Evolutionary conservation across 2,797 vertebrate species (phyloP).

Genomic region (Synanceia verrucosa): DNA sequence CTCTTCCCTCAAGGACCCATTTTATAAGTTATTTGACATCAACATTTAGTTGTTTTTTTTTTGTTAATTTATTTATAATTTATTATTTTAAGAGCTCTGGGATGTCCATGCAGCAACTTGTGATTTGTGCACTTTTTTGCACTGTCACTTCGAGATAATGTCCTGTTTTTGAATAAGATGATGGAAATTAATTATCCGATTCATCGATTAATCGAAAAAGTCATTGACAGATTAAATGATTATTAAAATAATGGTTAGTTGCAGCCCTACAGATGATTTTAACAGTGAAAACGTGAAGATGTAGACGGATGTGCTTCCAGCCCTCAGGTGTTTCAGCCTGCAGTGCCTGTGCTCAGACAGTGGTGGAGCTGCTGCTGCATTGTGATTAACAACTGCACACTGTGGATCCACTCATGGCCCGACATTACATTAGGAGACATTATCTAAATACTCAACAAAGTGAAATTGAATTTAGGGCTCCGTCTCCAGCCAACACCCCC

Average conservation of each 20-base stretch:
- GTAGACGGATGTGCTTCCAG: not conserved
- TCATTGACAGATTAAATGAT: not conserved
- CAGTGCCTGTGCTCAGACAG: constrained; percentile 49
- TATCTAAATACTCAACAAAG: constrained; percentile 83
- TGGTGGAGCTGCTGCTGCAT: constrained; percentile 78
- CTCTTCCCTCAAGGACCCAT: too few species aligned
- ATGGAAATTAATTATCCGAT: too few species aligned
- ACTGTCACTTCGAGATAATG: too few species aligned
- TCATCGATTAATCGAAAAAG: not conserved
- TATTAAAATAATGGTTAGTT: not conserved
- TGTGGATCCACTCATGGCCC: constrained; percentile 60
- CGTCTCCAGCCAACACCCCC: constrained; percentile 12
- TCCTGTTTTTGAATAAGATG: too few species aligned
- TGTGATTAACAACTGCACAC: constrained; percentile 57
- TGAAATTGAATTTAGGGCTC: constrained; percentile 80
- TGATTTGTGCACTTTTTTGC: too few species aligned
- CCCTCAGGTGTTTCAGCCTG: constrained; percentile 21
- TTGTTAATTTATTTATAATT: too few species aligned
- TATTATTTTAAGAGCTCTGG: too few species aligned
- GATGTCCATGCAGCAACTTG: too few species aligned
- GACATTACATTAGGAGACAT: constrained; percentile 78
- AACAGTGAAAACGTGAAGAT: too few species aligned
- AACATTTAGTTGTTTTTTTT: too few species aligned
- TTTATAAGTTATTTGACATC: too few species aligned
- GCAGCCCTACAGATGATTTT: not conserved